phyloP scores from a whole-genome alignment of 2,888 invertebrate genomes.

The Dromius quadrimaculatus region DNA sequence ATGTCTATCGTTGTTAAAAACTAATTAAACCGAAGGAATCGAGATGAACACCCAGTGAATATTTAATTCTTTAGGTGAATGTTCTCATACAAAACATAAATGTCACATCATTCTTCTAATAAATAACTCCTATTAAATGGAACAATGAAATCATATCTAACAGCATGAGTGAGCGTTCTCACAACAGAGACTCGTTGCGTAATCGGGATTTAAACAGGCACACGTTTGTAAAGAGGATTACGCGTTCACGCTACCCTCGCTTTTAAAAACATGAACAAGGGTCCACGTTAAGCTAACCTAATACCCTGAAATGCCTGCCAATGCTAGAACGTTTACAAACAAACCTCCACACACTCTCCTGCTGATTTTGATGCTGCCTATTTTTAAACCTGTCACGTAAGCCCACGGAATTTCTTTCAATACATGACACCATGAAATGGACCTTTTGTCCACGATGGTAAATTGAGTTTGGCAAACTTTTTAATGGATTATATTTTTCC shows the following conservation, averaged over 20 bases:
- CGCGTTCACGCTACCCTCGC: not conserved
- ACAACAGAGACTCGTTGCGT: not conserved
- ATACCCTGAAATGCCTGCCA: slow-evolving; percentile 27
- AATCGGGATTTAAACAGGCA: slow-evolving; percentile 44
- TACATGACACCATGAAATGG: slow-evolving; percentile 13
- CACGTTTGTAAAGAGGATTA: slow-evolving; percentile 49
- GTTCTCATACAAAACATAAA: too few species aligned
- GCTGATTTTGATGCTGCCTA: slow-evolving; percentile 10
- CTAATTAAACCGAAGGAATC: too few species aligned
- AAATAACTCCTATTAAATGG: slow-evolving; percentile 29
- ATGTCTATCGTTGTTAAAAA: too few species aligned
- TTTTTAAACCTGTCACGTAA: slow-evolving; percentile 40
- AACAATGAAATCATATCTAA: slow-evolving; percentile 20
- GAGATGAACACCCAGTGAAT: too few species aligned
- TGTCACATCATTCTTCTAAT: too few species aligned
- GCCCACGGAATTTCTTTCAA: slow-evolving; percentile 22
- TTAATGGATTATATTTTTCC: slow-evolving; percentile 26
- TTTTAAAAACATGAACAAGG: slow-evolving; percentile 45
- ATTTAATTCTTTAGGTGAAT: too few species aligned
- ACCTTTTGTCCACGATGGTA: not conserved
- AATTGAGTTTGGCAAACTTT: slow-evolving; percentile 25
- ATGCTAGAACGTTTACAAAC: slow-evolving; percentile 4
- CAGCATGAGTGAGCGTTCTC: not conserved
- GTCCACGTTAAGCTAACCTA: slow-evolving; percentile 29
- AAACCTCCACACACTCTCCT: not conserved